Evolutionary conservation across 2,888 invertebrate genomes (phyloP).

Genomic region (Cephus nigrinus): DNA sequence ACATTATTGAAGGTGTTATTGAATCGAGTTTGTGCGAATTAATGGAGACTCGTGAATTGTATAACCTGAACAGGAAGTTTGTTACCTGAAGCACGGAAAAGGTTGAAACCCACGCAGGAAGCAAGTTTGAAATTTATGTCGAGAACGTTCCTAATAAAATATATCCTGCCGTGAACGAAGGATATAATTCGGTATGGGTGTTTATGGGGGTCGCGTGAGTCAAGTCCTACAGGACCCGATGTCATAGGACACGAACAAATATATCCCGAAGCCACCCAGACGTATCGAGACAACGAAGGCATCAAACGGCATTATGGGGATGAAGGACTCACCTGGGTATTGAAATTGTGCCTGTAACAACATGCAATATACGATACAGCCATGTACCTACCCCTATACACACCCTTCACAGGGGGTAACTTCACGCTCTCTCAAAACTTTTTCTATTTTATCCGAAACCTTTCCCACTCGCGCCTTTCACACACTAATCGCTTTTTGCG

Average conservation of each 20-base stretch:
- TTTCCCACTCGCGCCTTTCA: background rate
- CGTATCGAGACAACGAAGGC: background rate
- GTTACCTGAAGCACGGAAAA: background rate
- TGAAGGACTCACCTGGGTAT: constrained; percentile 44
- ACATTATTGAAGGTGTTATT: background rate
- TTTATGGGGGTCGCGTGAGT: constrained; percentile 8
- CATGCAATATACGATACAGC: constrained; percentile 39
- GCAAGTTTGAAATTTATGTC: background rate
- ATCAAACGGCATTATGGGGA: constrained; percentile 31
- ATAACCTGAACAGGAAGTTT: background rate
- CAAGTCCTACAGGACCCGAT: background rate
- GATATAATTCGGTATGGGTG: constrained; percentile 9
- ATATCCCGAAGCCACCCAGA: background rate
- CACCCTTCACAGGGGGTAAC: background rate
- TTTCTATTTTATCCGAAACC: background rate
- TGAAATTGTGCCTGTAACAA: constrained; percentile 44
- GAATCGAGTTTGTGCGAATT: background rate
- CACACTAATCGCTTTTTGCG: constrained; percentile 2
- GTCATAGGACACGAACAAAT: background rate
- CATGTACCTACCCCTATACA: constrained; percentile 7
- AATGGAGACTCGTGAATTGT: background rate
- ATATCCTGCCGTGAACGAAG: background rate
- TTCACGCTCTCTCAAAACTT: background rate
- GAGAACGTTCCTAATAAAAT: background rate
- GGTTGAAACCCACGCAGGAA: background rate